phyloP scores from a whole-genome alignment of 2,888 invertebrate genomes.

The Caenorhabditis drosophilae region DNA sequence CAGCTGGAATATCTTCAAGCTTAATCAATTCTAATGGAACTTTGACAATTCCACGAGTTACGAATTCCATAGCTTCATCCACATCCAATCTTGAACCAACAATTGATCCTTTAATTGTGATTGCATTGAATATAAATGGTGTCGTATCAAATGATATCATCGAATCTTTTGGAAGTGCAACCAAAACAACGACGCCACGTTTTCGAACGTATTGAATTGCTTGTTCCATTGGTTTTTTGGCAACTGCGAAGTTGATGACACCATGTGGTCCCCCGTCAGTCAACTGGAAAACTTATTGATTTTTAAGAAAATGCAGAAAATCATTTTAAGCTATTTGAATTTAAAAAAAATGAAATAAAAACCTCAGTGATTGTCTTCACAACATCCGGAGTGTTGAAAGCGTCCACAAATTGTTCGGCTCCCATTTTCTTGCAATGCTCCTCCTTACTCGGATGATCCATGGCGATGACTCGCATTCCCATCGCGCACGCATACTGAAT shows the following conservation, averaged over 20 bases:
- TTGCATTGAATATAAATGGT: constrained; percentile 37
- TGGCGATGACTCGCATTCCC: constrained; percentile 51
- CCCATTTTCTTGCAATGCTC: constrained; percentile 38
- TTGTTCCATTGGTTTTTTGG: constrained; percentile 40
- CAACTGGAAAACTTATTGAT: constrained; percentile 10
- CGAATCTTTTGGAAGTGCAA: constrained; percentile 46
- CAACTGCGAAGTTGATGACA: constrained; percentile 46
- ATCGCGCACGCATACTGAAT: constrained; percentile 55
- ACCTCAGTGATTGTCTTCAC: constrained; percentile 31
- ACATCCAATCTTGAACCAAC: constrained; percentile 46
- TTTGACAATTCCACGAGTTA: constrained; percentile 45
- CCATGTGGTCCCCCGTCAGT: constrained; percentile 54
- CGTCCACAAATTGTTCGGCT: constrained; percentile 47
- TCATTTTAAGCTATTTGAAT: neutral
- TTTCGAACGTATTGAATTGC: constrained; percentile 47
- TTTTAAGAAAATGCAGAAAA: constrained; percentile 4
- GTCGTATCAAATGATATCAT: constrained; percentile 35
- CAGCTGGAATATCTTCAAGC: constrained; percentile 36
- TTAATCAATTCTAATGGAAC: constrained; percentile 42
- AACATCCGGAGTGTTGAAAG: constrained; percentile 32
- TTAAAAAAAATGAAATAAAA: constrained; percentile 1
- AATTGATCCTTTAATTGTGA: constrained; percentile 48
- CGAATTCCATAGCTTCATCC: constrained; percentile 49
- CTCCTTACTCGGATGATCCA: constrained; percentile 41
- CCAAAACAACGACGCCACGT: constrained; percentile 47